phyloP scores from a whole-genome alignment of 2,113 vertebrate genomes.

The Corythornis vintsioides region DNA sequence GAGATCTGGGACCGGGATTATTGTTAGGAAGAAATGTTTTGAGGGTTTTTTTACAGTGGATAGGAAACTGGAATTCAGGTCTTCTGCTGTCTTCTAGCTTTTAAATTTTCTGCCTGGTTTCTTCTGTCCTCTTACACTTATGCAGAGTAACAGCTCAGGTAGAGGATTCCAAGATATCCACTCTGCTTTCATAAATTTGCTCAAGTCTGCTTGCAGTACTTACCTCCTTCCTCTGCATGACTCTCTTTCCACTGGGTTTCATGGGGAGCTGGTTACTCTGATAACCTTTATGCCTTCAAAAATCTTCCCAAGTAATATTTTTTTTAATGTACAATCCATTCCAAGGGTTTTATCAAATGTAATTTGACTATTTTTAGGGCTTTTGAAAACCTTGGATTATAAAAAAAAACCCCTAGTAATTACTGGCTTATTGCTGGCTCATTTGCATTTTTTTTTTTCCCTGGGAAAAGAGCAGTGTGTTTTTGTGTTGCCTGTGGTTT shows the following conservation, averaged over 20 bases:
- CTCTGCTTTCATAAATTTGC: not conserved
- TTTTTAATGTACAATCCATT: fast-evolving
- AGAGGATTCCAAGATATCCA: not conserved
- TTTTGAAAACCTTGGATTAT: not conserved
- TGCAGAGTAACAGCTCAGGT: not conserved
- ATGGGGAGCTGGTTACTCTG: not conserved
- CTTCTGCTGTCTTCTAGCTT: not conserved
- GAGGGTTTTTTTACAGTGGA: fast-evolving
- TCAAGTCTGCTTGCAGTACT: not conserved
- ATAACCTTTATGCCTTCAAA: not conserved
- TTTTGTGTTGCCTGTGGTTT: conserved; percentile 10
- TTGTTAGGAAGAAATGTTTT: not conserved
- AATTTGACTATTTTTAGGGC: not conserved
- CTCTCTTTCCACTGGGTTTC: not conserved
- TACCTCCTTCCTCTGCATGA: not conserved
- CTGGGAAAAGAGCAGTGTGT: not conserved
- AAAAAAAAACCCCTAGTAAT: not conserved
- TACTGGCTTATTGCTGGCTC: not conserved
- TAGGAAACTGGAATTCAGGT: not conserved
- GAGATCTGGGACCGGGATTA: not conserved
- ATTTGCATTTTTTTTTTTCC: not conserved
- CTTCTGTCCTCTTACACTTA: not conserved
- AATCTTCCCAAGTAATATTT: not conserved
- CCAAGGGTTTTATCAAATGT: not conserved
- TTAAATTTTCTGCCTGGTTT: not conserved